Base-by-base conservation (phyloP, 2,888 invertebrate species). In the Physocephala rufipes region DNA sequence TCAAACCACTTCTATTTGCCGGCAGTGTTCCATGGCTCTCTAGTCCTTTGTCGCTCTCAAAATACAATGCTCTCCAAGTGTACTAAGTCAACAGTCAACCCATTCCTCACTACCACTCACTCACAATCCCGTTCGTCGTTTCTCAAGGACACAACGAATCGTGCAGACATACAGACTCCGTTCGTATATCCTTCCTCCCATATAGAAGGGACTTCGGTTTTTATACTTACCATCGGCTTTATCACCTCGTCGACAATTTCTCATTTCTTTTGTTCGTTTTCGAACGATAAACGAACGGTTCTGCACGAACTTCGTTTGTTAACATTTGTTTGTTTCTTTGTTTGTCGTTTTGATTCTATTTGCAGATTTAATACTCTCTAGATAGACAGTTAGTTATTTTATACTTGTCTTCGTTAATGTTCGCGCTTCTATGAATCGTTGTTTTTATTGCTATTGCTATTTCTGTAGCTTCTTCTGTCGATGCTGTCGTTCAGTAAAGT, bases 401-500 rank as follows among this genome's bases (percentile, higher is more conserved):
- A 36, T 36, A 4, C 5, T 7, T 36, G 36, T 36, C 4, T 36
- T 36, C 9, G 36, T 36, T 36, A 9, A 36, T 36, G 36, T 36
- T n/a, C n/a, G n/a, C n/a, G n/a, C n/a, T n/a, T n/a, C n/a, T 19
- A n/a, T 43, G 36, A 16, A 2, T 36, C 26, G 19, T 36, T 53
- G 66, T 55, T 53, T 53, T 36, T 53, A 21, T 28, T 16, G 66
- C 4, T 19, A 19, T 36, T 28, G 16, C 36, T 21, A n/a, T 62
- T 62, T 43, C 19, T 13, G 19, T 7, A 28, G 24, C 58, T 24
- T 21, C 24, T 55, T 55, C 26, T 53, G 21, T 5, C 30, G 58
- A 43, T 72, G 74, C 74, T n/a, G 76, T 77, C 75, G 76, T 77
- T 36, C 36, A 36, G 36, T 9, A 36, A 36, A 36, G 9, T 36